Evolutionary conservation across 2,888 invertebrate genomes (phyloP).

Genomic region (Drosophila subquinaria): DNA sequence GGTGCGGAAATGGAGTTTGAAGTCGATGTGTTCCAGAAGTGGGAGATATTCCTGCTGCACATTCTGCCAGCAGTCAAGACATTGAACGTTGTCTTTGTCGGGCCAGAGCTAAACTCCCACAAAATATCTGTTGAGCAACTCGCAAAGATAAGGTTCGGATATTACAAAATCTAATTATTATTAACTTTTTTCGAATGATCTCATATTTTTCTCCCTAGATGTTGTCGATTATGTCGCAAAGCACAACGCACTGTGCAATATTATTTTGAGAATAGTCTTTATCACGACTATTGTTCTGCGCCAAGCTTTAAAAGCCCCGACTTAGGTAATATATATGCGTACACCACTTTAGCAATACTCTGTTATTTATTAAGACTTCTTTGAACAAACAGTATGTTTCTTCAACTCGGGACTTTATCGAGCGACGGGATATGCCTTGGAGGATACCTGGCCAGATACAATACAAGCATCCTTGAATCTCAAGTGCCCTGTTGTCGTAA

Average conservation of each 20-base stretch:
- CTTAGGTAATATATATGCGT: slow-evolving; percentile 84
- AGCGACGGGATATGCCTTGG: slow-evolving; percentile 88
- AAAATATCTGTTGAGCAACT: slow-evolving; percentile 87
- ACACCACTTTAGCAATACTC: not conserved
- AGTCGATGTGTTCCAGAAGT: slow-evolving; percentile 89
- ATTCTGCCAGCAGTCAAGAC: slow-evolving; percentile 87
- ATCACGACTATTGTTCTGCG: slow-evolving; percentile 86
- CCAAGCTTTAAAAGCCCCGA: slow-evolving; percentile 87
- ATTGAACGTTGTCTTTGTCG: slow-evolving; percentile 88
- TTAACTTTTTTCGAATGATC: not conserved
- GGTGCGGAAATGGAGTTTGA: slow-evolving; percentile 91
- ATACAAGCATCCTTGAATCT: slow-evolving; percentile 87
- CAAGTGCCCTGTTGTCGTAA: slow-evolving; percentile 88
- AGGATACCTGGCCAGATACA: slow-evolving; percentile 89
- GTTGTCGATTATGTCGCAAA: slow-evolving; percentile 87
- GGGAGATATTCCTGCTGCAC: slow-evolving; percentile 90
- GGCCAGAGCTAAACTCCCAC: slow-evolving; percentile 88
- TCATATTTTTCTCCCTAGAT: slow-evolving; percentile 79
- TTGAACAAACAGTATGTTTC: slow-evolving; percentile 87
- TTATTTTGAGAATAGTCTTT: slow-evolving; percentile 86
- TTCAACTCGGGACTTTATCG: slow-evolving; percentile 91
- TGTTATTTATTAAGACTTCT: not conserved
- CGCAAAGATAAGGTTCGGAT: slow-evolving; percentile 86
- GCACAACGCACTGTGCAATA: slow-evolving; percentile 87
- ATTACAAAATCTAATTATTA: not conserved